Percentiles rank a stretch among this genome's conserved stretches.
These are phyloP conservation scores for Pseudochaenichthys georgianus DNA, from an alignment of 2,797 vertebrate genomes.

Conservation along the genomic window DNA sequence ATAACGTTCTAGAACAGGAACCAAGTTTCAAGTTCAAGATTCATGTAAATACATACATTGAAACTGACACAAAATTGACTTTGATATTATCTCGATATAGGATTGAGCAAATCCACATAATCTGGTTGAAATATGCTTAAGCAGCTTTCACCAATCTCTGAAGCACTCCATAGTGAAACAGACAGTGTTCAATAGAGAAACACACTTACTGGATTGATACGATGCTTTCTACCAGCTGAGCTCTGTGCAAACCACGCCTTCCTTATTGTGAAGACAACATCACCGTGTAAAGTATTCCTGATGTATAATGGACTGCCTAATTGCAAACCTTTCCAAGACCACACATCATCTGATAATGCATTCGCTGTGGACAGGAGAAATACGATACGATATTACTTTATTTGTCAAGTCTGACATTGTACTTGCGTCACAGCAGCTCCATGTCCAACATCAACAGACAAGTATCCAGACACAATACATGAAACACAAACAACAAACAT, in stretches of 20 bases:
- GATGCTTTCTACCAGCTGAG: constrained; percentile 10
- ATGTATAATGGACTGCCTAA: constrained; percentile 29
- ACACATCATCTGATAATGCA: constrained; percentile 20
- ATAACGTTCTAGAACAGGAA: not conserved
- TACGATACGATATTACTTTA: no score
- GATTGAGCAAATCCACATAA: constrained; percentile 51
- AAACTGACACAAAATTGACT: constrained; percentile 18
- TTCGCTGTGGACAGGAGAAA: constrained; percentile 7
- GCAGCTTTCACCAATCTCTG: constrained; percentile 32
- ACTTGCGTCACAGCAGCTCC: no score
- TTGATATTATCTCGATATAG: constrained; percentile 32
- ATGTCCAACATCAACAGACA: no score
- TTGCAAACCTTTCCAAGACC: constrained; percentile 17
- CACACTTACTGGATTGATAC: constrained; percentile 59
- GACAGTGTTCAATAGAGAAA: constrained; percentile 21
- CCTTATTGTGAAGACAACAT: constrained; percentile 27
- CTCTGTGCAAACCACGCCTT: constrained; percentile 25
- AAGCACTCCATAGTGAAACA: not conserved
- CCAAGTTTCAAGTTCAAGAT: constrained; percentile 1
- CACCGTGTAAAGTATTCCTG: constrained; percentile 10
- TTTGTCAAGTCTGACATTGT: no score
- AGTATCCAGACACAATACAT: no score
- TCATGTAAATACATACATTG: not conserved
- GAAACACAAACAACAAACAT: no score
- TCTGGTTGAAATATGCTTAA: constrained; percentile 57